These are phyloP conservation scores for Helicoverpa armigera DNA, from an alignment of 1,140 invertebrate genomes.

Conservation along the genomic window DNA sequence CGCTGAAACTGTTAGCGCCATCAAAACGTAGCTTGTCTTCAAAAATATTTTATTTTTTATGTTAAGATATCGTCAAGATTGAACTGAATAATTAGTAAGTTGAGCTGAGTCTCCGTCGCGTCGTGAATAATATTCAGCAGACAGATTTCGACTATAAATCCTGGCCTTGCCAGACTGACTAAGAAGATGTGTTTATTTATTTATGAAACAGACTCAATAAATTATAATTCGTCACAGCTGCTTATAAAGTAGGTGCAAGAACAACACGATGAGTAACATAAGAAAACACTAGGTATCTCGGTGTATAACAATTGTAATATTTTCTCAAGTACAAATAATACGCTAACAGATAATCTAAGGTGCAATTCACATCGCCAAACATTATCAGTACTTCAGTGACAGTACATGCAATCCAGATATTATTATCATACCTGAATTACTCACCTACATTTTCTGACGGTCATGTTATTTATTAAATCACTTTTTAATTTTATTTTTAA, in stretches of 20 bases:
- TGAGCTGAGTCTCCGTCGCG: background rate
- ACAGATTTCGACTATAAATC: background rate
- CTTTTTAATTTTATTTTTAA: background rate
- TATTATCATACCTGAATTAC: slow-evolving; percentile 13
- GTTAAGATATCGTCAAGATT: background rate
- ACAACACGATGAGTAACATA: background rate
- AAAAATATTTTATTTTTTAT: background rate
- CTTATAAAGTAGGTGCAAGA: background rate
- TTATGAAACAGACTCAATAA: background rate
- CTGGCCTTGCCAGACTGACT: background rate
- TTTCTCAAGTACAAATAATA: background rate
- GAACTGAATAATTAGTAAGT: background rate
- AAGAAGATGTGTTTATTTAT: slow-evolving; percentile 16
- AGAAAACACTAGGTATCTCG: background rate
- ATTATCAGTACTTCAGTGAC: slow-evolving; percentile 4
- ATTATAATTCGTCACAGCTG: slow-evolving; percentile 5
- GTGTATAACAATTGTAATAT: background rate
- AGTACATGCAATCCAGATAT: slow-evolving; percentile 30
- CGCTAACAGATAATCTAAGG: background rate
- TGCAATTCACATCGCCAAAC: background rate
- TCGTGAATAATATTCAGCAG: slow-evolving; percentile 13
- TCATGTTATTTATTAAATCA: background rate
- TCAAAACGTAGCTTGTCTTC: background rate
- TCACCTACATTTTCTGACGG: slow-evolving; percentile 15
- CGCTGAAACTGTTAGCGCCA: background rate